Conservation (phyloP, 92 coral and sea anemone genomes). For the Porites divaricata region DNA sequence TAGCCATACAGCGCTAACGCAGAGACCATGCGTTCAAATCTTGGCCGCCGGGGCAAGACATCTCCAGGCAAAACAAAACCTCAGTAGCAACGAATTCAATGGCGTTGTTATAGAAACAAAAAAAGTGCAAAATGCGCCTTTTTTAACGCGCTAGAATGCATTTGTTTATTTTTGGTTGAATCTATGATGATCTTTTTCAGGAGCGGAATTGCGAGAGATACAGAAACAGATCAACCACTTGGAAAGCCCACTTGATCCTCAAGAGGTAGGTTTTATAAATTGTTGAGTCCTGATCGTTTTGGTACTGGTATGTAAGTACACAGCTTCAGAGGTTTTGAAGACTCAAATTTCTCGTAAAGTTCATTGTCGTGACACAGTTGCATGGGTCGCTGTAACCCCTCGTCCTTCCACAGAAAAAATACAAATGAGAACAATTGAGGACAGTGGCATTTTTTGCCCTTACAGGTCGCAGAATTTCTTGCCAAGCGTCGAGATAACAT, state of each 20-base stretch:
- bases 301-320: too few species aligned
- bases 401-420: not conserved
- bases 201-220: constrained; percentile 93
- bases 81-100: too few species aligned
- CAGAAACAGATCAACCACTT: constrained; percentile 92
- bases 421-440: not conserved
- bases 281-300: too few species aligned
- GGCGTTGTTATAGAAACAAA: too few species aligned
- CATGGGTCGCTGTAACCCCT: not conserved
- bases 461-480: constrained; percentile 94
- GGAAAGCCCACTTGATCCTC: constrained; percentile 85
- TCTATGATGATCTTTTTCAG: constrained; percentile 30
- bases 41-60: too few species aligned
- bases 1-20: too few species aligned
- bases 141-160: too few species aligned
- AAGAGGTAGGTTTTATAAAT: constrained; percentile 61
- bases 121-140: too few species aligned
- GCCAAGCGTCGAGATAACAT: constrained; percentile 94
- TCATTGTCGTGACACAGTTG: not conserved
- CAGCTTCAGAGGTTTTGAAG: not conserved
- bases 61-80: too few species aligned
- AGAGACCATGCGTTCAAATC: too few species aligned
- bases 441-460: not conserved
- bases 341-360: not conserved
- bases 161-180: not conserved